These are phyloP conservation scores for Platycercus adscitus DNA, from an alignment of 2,113 vertebrate species.

Conservation along the genomic window DNA sequence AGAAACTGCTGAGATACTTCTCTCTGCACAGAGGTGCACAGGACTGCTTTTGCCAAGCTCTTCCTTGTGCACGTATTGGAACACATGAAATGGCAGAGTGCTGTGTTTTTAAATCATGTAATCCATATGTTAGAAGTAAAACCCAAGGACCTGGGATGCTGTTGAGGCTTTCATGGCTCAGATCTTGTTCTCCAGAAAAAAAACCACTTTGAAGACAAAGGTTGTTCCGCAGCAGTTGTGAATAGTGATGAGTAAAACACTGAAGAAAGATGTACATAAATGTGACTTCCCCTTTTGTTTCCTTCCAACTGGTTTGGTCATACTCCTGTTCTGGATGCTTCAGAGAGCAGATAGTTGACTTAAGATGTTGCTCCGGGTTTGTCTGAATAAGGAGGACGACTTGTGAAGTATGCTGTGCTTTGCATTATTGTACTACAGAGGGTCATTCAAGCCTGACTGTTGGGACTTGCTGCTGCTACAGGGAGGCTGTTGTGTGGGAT, in stretches of 20 bases:
- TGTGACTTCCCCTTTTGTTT: neutral
- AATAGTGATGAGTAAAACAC: neutral
- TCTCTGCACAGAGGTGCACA: neutral
- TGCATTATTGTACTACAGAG: neutral
- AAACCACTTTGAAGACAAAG: neutral
- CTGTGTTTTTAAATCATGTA: neutral
- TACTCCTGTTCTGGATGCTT: neutral
- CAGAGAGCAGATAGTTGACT: neutral
- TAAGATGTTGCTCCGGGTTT: neutral
- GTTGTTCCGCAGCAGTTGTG: accelerated
- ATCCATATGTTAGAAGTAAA: neutral
- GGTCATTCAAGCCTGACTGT: neutral
- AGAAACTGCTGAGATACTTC: neutral
- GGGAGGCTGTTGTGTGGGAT: neutral
- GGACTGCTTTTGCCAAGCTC: neutral
- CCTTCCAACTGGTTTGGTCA: neutral
- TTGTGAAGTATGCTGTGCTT: neutral
- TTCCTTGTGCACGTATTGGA: neutral
- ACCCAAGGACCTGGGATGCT: neutral
- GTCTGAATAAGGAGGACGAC: neutral
- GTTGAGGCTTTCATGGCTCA: neutral
- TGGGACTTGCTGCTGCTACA: neutral
- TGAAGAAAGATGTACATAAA: neutral
- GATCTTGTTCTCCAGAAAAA: neutral
- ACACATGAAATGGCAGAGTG: neutral